Base-by-base conservation (phyloP, 2,113 vertebrate genomes). In the Pelodiscus sinensis region DNA sequence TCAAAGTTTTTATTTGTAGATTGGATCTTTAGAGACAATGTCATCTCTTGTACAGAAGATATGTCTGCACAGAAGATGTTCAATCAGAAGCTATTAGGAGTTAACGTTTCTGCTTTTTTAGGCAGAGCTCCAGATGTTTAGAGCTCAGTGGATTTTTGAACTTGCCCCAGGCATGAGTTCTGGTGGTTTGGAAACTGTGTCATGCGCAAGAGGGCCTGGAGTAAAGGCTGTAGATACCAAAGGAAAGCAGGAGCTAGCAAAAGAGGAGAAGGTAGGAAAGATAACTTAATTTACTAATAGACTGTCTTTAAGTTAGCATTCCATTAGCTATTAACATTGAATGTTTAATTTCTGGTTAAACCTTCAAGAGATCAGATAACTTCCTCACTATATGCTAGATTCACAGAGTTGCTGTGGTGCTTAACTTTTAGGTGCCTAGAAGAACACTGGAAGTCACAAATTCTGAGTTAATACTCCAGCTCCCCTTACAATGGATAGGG, bases 61-160 rank as follows among this genome's bases (percentile, higher is more conserved):
- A 6, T 87, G 6, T 89, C 79, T 89, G 73, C 88, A 15, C 85
- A 52, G 75, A 21, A 85, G 51, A 25, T 85, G 79, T 18, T 91
- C 56, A 94, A 44, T 92, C 27, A 65, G 18, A 92, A 81, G 82
- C 92, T 86, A 89, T 85, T 0, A 2, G 14, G 22, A 71, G 65
- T 35, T 71, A 71, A 35, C 21, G 65, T 68, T 79, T 90, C 58
- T 91, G 84, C 79, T 73, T 85, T 96, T 97, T 25, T 92, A 99
- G 99, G 95, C 98, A 94, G 98, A 99, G 97, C 99, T 99, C 51
- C 99, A 98, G 97, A 98, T 97, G 94, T 99, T 99, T 97, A 98
- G 99, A 98, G 98, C 98, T 95, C 98, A 99, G 95, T 99, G 99
- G 99, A 99, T 99, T 99, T 99, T 99, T 96, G 99, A 99, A 96